phyloP scores from a whole-genome alignment of 2,888 invertebrate genomes.

The Agrochola lychnidis region DNA sequence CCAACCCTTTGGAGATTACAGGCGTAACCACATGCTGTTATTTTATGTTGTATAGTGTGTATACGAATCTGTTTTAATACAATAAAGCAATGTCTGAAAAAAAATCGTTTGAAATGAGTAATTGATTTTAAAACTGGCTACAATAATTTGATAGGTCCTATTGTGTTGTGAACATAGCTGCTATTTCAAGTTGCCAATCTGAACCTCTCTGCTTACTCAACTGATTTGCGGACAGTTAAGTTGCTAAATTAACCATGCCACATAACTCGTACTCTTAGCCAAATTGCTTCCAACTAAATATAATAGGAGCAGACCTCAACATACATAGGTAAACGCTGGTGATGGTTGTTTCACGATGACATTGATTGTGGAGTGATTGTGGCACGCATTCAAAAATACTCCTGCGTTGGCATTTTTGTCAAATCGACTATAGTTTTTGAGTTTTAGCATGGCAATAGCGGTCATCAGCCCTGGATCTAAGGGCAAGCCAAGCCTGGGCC shows the following conservation, averaged over 20 bases:
- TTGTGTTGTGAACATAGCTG: neutral
- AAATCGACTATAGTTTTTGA: constrained; percentile 3
- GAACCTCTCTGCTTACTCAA: neutral
- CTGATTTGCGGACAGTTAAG: neutral
- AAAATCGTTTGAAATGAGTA: neutral
- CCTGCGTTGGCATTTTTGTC: neutral
- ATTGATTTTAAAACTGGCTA: neutral
- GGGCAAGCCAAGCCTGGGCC: no score
- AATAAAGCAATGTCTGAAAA: neutral
- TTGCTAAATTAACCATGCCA: neutral
- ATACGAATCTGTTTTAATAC: neutral
- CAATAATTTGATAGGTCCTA: neutral
- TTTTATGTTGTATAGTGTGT: neutral
- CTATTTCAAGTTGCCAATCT: neutral
- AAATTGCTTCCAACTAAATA: neutral
- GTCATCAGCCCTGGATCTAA: no score
- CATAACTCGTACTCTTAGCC: neutral
- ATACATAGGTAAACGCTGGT: neutral
- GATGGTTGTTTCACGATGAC: constrained; percentile 1
- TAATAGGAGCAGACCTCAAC: neutral
- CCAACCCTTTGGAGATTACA: neutral
- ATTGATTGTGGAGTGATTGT: neutral
- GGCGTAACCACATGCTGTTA: neutral
- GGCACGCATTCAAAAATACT: constrained; percentile 1
- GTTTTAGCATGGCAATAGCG: neutral